Evolutionary conservation across 2,113 vertebrate genomes (phyloP).

Genomic region (Perognathus longimembris): DNA sequence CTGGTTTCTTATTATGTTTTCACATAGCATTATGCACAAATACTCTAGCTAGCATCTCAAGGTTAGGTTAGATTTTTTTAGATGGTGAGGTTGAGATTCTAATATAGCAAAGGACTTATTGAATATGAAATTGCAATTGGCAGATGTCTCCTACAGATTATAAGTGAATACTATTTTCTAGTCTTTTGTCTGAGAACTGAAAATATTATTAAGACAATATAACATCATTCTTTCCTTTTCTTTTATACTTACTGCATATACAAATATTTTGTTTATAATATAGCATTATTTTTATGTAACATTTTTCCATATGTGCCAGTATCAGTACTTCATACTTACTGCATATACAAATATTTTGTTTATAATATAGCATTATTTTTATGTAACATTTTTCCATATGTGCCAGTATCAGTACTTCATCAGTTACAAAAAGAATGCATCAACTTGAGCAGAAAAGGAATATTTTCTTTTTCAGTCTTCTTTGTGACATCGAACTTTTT

Average conservation of each 20-base stretch:
- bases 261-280: slow-evolving; percentile 42
- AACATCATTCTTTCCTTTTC: slow-evolving; percentile 2
- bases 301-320: not conserved
- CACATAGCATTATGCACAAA: not conserved
- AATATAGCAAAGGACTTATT: not conserved
- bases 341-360: slow-evolving; percentile 22
- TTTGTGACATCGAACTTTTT: not conserved
- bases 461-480: not conserved
- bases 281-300: not conserved
- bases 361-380: not conserved
- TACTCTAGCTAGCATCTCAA: not conserved
- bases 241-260: not conserved
- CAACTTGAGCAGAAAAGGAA: slow-evolving; percentile 7
- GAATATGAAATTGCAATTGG: slow-evolving; percentile 25
- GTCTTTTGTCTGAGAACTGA: slow-evolving; percentile 37
- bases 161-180: not conserved
- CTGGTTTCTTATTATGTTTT: slow-evolving; percentile 5
- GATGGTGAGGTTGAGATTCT: slow-evolving; percentile 11
- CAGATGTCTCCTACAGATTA: not conserved
- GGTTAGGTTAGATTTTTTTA: not conserved
- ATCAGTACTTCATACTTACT: not conserved
- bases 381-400: not conserved
- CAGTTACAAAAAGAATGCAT: slow-evolving; percentile 30
- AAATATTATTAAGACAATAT: slow-evolving; percentile 11
- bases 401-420: not conserved